Evolutionary conservation across 1,140 invertebrate species (phyloP).

Genomic region (Spodoptera frugiperda): DNA sequence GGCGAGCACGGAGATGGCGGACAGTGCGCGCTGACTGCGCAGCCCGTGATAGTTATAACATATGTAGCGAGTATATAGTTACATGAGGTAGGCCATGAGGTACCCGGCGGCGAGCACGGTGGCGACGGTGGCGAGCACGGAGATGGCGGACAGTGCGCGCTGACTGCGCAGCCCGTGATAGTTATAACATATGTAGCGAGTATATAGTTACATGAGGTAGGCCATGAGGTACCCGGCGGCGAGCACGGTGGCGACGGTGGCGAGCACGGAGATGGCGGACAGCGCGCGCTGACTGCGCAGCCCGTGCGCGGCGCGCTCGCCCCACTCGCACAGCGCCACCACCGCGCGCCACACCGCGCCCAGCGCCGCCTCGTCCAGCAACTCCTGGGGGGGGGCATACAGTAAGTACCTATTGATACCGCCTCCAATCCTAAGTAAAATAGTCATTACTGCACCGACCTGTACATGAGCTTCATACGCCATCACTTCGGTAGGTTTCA

Average conservation of each 20-base stretch:
- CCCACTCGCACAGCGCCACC: slow-evolving; percentile 89
- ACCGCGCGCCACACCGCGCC: slow-evolving; percentile 91
- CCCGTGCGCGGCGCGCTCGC: slow-evolving; percentile 91
- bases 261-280: slow-evolving; percentile 93
- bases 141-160: too few relatives aligned
- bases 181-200: too few relatives aligned
- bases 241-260: slow-evolving; percentile 93
- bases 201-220: slow-evolving; percentile 90
- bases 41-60: slow-evolving; percentile 64
- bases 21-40: slow-evolving; percentile 63
- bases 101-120: slow-evolving; percentile 94
- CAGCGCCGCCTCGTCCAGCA: slow-evolving; percentile 91
- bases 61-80: slow-evolving; percentile 55
- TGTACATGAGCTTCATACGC: slow-evolving; percentile 90
- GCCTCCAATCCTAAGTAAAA: too few relatives aligned
- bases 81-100: slow-evolving; percentile 96
- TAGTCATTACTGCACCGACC: slow-evolving; percentile 63
- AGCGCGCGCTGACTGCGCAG: slow-evolving; percentile 93
- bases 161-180: slow-evolving; percentile 78
- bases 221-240: slow-evolving; percentile 95
- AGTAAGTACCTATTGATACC: too few relatives aligned
- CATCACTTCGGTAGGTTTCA: slow-evolving; percentile 90
- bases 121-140: slow-evolving; percentile 85
- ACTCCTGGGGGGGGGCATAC: slow-evolving; percentile 81
- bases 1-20: too few relatives aligned